Conservation (phyloP, 2,888 invertebrate genomes). For the Pristionchus japonicus region DNA sequence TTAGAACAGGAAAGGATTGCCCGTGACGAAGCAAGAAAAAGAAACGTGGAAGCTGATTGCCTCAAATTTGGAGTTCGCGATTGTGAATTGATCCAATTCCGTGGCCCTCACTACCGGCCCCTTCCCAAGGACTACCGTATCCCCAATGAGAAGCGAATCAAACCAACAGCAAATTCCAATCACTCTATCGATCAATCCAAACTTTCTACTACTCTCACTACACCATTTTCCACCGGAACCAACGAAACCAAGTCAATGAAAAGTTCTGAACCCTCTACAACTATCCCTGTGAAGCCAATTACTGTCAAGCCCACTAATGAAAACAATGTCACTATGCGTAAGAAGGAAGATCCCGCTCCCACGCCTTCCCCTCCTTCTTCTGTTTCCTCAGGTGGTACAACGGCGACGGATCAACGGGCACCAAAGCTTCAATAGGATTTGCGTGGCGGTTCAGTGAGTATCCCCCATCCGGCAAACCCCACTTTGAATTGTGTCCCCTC, state of each 20-base stretch:
- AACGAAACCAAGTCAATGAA: too few species aligned
- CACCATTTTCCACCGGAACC: too few species aligned
- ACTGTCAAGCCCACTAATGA: too few species aligned
- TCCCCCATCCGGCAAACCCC: not conserved
- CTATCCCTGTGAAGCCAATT: too few species aligned
- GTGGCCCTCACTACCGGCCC: too few species aligned
- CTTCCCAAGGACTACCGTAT: too few species aligned
- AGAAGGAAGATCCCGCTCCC: not conserved
- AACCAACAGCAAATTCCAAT: too few species aligned
- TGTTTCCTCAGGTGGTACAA: not conserved
- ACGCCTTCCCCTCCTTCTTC: not conserved
- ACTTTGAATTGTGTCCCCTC: not conserved
- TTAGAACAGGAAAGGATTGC: not conserved
- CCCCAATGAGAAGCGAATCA: too few species aligned
- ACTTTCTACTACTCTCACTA: too few species aligned
- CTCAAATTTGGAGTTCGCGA: not conserved
- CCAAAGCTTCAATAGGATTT: not conserved
- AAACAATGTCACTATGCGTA: too few species aligned
- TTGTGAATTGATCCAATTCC: not conserved
- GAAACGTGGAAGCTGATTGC: not conserved
- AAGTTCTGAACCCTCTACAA: too few species aligned
- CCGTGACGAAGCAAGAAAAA: not conserved
- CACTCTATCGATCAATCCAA: too few species aligned
- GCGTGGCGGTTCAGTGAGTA: not conserved
- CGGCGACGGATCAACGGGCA: not conserved